Conservation (phyloP, 2,113 vertebrate genomes). For the Tinamus guttatus region DNA sequence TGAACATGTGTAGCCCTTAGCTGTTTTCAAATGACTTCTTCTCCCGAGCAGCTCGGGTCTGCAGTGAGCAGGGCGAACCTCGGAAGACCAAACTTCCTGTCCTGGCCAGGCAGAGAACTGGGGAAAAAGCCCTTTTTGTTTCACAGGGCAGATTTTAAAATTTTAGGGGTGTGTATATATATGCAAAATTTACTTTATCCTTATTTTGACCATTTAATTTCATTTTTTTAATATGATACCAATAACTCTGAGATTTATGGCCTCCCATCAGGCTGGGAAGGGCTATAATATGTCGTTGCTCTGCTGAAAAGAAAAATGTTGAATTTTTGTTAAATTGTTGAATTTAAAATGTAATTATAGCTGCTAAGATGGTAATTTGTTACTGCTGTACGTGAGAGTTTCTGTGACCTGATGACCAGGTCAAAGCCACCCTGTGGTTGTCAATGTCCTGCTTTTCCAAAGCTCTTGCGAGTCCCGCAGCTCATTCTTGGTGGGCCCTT, state of each 20-base stretch:
- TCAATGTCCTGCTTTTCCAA: background rate
- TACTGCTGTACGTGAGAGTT: background rate
- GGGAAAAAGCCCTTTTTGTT: background rate
- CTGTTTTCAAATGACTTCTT: slow-evolving; percentile 14
- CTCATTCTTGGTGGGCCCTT: background rate
- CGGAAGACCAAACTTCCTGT: slow-evolving; percentile 46
- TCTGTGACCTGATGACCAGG: background rate
- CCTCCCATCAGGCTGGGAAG: background rate
- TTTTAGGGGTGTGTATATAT: background rate
- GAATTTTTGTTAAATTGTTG: background rate
- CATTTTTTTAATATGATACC: background rate
- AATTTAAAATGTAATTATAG: background rate
- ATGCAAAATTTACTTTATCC: background rate
- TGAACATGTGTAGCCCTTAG: background rate
- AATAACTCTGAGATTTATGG: background rate
- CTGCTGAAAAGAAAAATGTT: background rate
- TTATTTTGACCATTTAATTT: background rate
- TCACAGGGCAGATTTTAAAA: background rate
- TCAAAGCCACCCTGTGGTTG: background rate
- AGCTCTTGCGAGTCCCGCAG: background rate
- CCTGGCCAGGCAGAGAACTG: background rate
- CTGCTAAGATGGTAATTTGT: background rate
- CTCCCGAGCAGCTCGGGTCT: slow-evolving; percentile 39
- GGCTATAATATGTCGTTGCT: background rate
- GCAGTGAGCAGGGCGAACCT: background rate